phyloP scores from a whole-genome alignment of 2,113 vertebrate genomes.

The Ranitomeya imitator region DNA sequence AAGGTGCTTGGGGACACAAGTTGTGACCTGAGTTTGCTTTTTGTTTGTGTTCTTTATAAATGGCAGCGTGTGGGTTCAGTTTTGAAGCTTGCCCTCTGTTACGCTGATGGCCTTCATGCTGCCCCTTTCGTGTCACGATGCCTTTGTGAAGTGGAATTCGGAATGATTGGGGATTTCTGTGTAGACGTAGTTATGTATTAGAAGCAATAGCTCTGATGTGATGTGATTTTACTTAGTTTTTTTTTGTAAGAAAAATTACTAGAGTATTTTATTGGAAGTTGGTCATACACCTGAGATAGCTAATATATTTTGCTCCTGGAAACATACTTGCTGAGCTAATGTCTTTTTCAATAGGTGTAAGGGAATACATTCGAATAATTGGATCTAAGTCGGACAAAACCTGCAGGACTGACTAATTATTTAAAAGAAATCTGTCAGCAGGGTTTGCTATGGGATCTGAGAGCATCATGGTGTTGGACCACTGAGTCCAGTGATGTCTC shows the following conservation, averaged over 20 bases:
- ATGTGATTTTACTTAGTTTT: neutral
- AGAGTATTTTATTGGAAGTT: neutral
- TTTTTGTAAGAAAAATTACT: neutral
- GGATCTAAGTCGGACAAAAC: no score
- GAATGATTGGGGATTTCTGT: neutral
- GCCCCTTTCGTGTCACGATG: neutral
- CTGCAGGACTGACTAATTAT: no score
- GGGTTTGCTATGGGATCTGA: no score
- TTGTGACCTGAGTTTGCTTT: conserved; percentile 43
- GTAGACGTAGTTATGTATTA: neutral
- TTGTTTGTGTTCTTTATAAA: conserved; percentile 34
- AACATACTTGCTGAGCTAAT: no score
- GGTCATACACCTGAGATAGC: neutral
- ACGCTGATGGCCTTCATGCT: neutral
- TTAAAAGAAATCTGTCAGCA: no score
- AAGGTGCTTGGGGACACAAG: conserved; percentile 33
- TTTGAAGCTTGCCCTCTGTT: conserved; percentile 25
- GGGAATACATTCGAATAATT: no score
- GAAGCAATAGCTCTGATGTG: no score
- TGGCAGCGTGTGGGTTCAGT: conserved; percentile 33
- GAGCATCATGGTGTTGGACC: no score
- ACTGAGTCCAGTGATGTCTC: no score
- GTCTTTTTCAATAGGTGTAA: no score
- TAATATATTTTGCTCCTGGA: neutral
- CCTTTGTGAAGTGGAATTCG: neutral